Percentiles rank a stretch among this genome's conserved stretches.
These are phyloP conservation scores for Forbesichthys papilliferus DNA, from an alignment of 2,113 vertebrate species.

Conservation along the genomic window DNA sequence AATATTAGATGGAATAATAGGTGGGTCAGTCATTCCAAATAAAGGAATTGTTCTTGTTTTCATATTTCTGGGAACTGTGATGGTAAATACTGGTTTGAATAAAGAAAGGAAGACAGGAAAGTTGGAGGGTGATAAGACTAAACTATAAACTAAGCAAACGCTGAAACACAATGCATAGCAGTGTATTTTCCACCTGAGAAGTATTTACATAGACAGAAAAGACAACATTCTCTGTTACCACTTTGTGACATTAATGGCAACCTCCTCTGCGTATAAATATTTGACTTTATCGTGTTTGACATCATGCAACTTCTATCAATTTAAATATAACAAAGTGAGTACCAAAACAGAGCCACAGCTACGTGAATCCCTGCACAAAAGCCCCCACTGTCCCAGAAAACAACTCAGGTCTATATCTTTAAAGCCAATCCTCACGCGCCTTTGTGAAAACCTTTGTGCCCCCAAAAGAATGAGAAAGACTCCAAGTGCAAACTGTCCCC, in stretches of 20 bases:
- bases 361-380: slow-evolving; percentile 43
- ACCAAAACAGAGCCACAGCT: slow-evolving; percentile 43
- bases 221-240: slow-evolving; percentile 50
- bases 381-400: slow-evolving; percentile 53
- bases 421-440: slow-evolving; percentile 31
- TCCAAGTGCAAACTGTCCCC: slow-evolving; percentile 71
- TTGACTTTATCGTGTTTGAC: slow-evolving; percentile 29
- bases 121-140: slow-evolving; percentile 42
- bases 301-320: slow-evolving; percentile 28
- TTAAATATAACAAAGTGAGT: slow-evolving; percentile 47
- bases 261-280: slow-evolving; percentile 46
- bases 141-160: slow-evolving; percentile 55
- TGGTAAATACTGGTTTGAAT: slow-evolving; percentile 49
- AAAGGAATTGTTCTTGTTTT: slow-evolving; percentile 37
- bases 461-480: slow-evolving; percentile 61
- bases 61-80: slow-evolving; percentile 40
- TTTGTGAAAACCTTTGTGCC: slow-evolving; percentile 67
- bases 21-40: slow-evolving; percentile 48
- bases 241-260: slow-evolving; percentile 32
- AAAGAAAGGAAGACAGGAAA: slow-evolving; percentile 46
- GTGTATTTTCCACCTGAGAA: slow-evolving; percentile 80
- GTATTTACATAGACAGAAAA: slow-evolving; percentile 69
- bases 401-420: slow-evolving; percentile 20
- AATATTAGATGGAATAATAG: slow-evolving; percentile 52
- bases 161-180: slow-evolving; percentile 73